Conservation (phyloP, 2,797 vertebrate species). For the Labeo calbasu region DNA sequence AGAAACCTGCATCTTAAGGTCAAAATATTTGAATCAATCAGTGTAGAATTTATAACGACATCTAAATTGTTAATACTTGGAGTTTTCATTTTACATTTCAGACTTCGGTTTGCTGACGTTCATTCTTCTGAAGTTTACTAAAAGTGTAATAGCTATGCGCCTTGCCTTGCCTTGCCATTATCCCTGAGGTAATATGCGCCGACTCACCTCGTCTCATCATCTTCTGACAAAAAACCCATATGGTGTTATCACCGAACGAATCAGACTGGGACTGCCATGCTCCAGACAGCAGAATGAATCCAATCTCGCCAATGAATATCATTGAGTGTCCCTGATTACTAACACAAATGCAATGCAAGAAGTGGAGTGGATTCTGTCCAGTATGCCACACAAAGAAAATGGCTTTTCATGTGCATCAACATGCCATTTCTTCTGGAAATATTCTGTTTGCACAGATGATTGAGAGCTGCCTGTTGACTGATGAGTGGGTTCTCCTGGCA, state of each 20-base stretch:
- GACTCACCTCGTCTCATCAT: slow-evolving; percentile 29
- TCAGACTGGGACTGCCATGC: slow-evolving; percentile 35
- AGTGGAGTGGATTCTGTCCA: slow-evolving; percentile 11
- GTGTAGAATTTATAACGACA: neutral
- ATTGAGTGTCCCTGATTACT: slow-evolving; percentile 36
- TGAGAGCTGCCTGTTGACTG: slow-evolving; percentile 24
- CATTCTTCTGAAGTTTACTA: neutral
- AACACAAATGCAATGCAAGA: slow-evolving; percentile 31
- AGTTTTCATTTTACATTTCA: neutral
- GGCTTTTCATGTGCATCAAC: slow-evolving; percentile 32
- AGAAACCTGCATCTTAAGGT: slow-evolving; percentile 1
- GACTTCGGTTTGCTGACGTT: neutral
- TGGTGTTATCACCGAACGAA: slow-evolving; percentile 38
- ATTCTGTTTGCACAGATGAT: neutral
- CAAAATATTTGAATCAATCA: neutral
- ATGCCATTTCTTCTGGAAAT: slow-evolving; percentile 19
- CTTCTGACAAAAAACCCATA: slow-evolving; percentile 43
- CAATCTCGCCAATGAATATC: slow-evolving; percentile 43
- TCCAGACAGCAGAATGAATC: slow-evolving; percentile 29
- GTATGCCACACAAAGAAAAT: slow-evolving; percentile 30
- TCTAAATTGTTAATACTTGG: neutral
- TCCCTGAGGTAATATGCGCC: slow-evolving; percentile 27
- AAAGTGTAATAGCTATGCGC: slow-evolving; percentile 29
- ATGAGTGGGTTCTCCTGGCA: slow-evolving; percentile 14
- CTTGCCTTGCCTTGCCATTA: slow-evolving; percentile 5